Percentiles rank a stretch among this genome's conserved stretches.
These are phyloP conservation scores for Gorsachius goisagi DNA, from an alignment of 2,113 vertebrate genomes.

Conservation along the genomic window DNA sequence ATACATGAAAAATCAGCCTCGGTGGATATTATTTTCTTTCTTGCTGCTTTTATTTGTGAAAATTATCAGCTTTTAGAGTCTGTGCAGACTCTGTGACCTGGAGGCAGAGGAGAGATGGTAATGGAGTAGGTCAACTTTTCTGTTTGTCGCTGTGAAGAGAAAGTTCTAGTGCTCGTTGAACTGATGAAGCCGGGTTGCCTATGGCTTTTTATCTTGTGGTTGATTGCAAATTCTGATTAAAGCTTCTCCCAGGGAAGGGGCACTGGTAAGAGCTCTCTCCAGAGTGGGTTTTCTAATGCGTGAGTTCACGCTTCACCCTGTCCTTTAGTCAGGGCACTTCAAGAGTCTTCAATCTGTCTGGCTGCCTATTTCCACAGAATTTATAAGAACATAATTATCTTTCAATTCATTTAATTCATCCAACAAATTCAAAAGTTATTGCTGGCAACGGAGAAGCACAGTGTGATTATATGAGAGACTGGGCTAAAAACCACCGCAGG, in stretches of 20 bases:
- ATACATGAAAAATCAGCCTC: not conserved
- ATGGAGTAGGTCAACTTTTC: not conserved
- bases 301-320: not conserved
- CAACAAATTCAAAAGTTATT: not conserved
- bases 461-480: not conserved
- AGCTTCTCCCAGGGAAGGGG: not conserved
- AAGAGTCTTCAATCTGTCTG: not conserved
- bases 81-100: not conserved
- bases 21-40: not conserved
- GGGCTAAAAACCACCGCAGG: not conserved
- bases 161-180: slow-evolving; percentile 10
- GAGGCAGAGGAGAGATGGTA: not conserved
- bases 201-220: not conserved
- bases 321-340: not conserved
- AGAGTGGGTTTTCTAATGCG: not conserved
- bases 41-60: slow-evolving; percentile 41
- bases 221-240: slow-evolving; percentile 14
- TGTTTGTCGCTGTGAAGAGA: not conserved
- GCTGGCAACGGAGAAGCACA: not conserved
- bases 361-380: not conserved
- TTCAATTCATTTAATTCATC: not conserved
- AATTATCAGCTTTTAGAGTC: slow-evolving; percentile 13
- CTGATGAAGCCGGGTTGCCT: not conserved
- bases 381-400: not conserved
- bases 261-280: not conserved